These are phyloP conservation scores for Leptinotarsa rubiginosa DNA, from an alignment of 2,888 invertebrate species.

Conservation along the genomic window DNA sequence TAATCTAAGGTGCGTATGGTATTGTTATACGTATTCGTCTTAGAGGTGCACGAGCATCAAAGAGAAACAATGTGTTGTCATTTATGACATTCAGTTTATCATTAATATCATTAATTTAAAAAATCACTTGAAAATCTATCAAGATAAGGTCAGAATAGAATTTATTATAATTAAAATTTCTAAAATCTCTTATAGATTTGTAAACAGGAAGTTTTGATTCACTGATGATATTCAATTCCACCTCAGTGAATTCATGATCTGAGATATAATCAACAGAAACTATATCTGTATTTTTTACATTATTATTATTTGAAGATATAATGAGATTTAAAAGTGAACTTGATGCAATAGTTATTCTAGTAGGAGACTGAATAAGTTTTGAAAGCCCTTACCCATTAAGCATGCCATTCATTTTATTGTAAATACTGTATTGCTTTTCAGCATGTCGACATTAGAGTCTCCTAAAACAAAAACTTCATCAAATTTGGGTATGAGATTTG, in stretches of 20 bases:
- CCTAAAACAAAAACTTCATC: slow-evolving; percentile 3
- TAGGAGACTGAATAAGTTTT: not conserved
- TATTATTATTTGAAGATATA: not conserved
- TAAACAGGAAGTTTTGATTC: not conserved
- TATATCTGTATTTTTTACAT: not conserved
- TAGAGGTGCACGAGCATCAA: not conserved
- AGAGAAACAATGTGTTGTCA: not conserved
- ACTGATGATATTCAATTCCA: not conserved
- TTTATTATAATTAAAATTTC: not conserved
- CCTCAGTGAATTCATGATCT: not conserved
- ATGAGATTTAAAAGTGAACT: not conserved
- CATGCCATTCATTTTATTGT: not conserved
- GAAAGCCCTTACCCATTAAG: not conserved
- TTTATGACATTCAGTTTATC: not conserved
- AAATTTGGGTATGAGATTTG: not conserved
- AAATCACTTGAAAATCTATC: not conserved
- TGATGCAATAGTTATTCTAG: slow-evolving; percentile 8
- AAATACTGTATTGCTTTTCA: not conserved
- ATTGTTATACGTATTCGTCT: no score
- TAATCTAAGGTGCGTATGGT: not conserved
- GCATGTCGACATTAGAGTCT: slow-evolving; percentile 1
- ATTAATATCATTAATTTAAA: not conserved
- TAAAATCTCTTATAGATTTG: not conserved
- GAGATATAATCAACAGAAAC: not conserved
- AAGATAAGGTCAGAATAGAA: not conserved